A percentile compares a stretch with the other conserved stretches of the same genome.
Evolutionary conservation across 2,113 vertebrate genomes (phyloP).

Genomic region (Prunella himalayana): DNA sequence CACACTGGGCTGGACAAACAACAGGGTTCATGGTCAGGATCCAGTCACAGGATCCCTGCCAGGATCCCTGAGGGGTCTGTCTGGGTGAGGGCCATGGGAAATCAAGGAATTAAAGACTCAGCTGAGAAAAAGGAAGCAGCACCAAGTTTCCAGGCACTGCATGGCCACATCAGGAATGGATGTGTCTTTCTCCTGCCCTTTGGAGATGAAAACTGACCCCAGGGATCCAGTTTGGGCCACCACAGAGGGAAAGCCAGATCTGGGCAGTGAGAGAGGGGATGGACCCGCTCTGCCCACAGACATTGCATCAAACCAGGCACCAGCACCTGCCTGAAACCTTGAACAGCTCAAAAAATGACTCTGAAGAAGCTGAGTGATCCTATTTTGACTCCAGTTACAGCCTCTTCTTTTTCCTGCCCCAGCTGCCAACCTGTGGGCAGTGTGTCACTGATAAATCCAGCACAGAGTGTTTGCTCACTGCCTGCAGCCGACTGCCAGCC

Average conservation of each 20-base stretch:
- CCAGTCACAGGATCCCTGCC: neutral
- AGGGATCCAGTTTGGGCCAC: neutral
- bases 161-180: too few relatives aligned
- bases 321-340: neutral
- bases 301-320: rapidly evolving
- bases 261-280: neutral
- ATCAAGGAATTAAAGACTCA: neutral
- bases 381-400: neutral
- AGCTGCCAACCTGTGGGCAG: neutral
- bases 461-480: neutral
- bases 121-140: neutral
- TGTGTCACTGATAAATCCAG: neutral
- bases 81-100: rapidly evolving
- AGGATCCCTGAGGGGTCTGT: neutral
- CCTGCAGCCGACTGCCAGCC: neutral
- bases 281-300: neutral
- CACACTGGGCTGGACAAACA: slow-evolving; percentile 85
- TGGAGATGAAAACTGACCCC: neutral
- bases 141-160: neutral
- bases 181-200: neutral
- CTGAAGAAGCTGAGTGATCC: neutral
- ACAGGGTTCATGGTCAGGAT: neutral
- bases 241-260: neutral
- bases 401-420: rapidly evolving
- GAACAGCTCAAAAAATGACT: neutral